phyloP scores from a whole-genome alignment of 2,797 vertebrate genomes.

The Lagorchestes hirsutus region DNA sequence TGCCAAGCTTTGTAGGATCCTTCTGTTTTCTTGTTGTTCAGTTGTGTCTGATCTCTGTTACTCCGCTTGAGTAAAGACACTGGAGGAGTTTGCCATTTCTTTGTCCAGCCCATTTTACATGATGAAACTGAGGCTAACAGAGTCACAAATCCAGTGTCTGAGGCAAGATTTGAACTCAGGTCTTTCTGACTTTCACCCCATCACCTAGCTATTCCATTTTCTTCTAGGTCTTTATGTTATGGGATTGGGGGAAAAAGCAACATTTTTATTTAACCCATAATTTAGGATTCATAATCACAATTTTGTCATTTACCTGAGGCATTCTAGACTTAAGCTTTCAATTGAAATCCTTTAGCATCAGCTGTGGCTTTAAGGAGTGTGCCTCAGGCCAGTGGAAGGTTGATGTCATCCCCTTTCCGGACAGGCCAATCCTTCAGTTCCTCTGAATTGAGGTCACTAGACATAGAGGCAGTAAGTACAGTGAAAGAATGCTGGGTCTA shows the following conservation, averaged over 20 bases:
- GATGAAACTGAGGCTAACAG: neutral
- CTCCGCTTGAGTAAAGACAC: neutral
- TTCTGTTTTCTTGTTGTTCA: neutral
- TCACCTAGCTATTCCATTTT: neutral
- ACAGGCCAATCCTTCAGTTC: neutral
- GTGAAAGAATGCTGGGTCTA: rapidly evolving
- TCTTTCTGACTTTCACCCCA: neutral
- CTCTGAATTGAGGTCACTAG: neutral
- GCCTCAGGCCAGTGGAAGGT: no score
- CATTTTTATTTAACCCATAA: neutral
- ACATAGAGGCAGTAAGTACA: neutral
- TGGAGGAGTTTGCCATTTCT: neutral
- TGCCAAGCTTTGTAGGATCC: neutral
- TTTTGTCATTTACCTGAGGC: neutral
- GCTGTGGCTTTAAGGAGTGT: no score
- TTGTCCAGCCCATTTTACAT: neutral
- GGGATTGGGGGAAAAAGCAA: neutral
- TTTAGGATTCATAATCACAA: neutral
- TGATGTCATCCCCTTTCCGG: rapidly evolving
- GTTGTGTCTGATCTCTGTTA: neutral
- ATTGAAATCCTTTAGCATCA: neutral
- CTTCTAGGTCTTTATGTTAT: neutral
- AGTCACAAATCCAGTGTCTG: neutral
- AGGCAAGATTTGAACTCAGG: neutral
- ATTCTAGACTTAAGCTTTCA: neutral